These are phyloP conservation scores for Oryzias curvinotus DNA, from an alignment of 2,113 vertebrate species.

Conservation along the genomic window DNA sequence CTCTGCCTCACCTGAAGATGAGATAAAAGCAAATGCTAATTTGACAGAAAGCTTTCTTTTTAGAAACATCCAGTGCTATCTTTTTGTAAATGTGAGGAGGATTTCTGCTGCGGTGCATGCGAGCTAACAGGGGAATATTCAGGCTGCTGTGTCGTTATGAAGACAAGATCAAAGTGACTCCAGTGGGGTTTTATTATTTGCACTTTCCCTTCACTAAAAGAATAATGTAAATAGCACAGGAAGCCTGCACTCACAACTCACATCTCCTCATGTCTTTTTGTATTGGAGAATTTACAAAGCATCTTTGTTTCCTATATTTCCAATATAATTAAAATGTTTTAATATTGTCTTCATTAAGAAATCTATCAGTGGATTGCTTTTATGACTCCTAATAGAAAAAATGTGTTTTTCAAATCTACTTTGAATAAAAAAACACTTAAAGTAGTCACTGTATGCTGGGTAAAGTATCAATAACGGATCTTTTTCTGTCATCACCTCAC, in stretches of 20 bases:
- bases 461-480: conserved; percentile 15
- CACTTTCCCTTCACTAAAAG: conserved; percentile 14
- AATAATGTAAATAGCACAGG: conserved; percentile 32
- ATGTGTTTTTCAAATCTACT: too few relatives aligned
- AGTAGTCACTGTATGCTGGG: too few relatives aligned
- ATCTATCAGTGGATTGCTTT: too few relatives aligned
- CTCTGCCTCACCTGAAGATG: conserved; percentile 17
- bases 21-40: conserved; percentile 43
- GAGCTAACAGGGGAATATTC: conserved; percentile 46
- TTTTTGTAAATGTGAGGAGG: conserved; percentile 13
- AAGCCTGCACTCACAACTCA: conserved; percentile 27
- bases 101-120: conserved; percentile 8
- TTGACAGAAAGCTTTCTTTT: conserved; percentile 26
- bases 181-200: conserved; percentile 40
- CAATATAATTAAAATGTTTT: background rate
- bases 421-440: too few relatives aligned
- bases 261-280: conserved; percentile 1
- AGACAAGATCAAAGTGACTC: conserved; percentile 44
- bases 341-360: too few relatives aligned
- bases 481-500: conserved; percentile 19
- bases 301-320: conserved; percentile 9
- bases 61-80: conserved; percentile 34
- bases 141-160: conserved; percentile 13
- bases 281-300: conserved; percentile 6
- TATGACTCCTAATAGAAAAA: too few relatives aligned